Percentiles rank a stretch among this genome's conserved stretches.
These are phyloP conservation scores for Mellilla xanthometata DNA, from an alignment of 2,888 invertebrate genomes.

Conservation along the genomic window DNA sequence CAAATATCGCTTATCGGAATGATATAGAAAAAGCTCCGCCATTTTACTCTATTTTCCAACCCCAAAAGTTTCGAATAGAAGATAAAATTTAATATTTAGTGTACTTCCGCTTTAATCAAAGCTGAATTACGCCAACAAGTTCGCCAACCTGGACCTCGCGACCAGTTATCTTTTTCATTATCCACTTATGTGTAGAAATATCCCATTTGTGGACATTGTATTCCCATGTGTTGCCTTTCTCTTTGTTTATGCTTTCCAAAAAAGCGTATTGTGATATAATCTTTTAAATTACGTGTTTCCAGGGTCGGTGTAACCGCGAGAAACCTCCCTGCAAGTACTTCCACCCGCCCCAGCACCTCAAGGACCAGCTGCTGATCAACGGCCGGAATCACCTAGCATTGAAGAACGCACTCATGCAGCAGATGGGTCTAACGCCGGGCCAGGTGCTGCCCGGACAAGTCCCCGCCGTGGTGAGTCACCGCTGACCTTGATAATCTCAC, in stretches of 20 bases:
- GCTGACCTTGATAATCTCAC: constrained; percentile 14
- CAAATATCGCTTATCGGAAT: constrained; percentile 69
- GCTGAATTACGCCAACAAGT: no score
- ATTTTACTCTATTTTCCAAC: constrained; percentile 57
- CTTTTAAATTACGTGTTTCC: constrained; percentile 49
- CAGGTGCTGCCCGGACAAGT: constrained; percentile 97
- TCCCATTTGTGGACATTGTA: constrained; percentile 9
- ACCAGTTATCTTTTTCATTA: constrained; percentile 49
- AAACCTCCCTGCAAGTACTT: constrained; percentile 99
- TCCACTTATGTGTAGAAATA: constrained; percentile 34
- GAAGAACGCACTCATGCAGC: constrained; percentile 98
- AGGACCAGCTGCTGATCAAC: constrained; percentile 99
- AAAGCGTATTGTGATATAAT: constrained; percentile 12
- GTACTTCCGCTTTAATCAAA: no score
- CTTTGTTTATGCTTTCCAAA: constrained; percentile 6
- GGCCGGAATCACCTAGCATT: constrained; percentile 99
- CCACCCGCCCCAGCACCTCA: constrained; percentile 99
- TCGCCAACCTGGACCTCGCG: constrained; percentile 44
- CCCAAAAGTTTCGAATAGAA: constrained; percentile 50
- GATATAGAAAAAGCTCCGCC: constrained; percentile 63
- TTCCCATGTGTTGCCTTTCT: no score
- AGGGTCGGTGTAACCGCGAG: constrained; percentile 99
- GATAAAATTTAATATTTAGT: no score
- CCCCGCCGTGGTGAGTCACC: constrained; percentile 92
- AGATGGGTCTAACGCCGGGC: constrained; percentile 96